A percentile compares a stretch with the other conserved stretches of the same genome.
These are phyloP conservation scores for Chaetops frenatus DNA, from an alignment of 2,113 vertebrate species.

Conservation along the genomic window DNA sequence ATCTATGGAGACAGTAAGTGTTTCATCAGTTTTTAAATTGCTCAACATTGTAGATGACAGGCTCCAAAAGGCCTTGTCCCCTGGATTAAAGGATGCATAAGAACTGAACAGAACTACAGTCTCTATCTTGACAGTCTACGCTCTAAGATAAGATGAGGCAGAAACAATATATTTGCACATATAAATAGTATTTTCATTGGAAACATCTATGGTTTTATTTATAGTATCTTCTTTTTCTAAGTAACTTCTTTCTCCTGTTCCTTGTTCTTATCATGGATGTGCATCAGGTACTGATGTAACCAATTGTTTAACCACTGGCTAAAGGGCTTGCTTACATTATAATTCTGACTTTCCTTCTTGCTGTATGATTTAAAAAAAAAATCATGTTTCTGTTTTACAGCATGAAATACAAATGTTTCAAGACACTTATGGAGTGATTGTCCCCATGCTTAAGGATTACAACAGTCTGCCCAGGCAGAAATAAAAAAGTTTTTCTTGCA, in stretches of 20 bases:
- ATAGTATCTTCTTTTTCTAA: background rate
- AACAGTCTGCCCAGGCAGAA: background rate
- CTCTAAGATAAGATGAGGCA: background rate
- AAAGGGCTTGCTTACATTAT: background rate
- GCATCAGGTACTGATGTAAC: background rate
- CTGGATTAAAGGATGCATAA: background rate
- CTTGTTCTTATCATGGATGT: background rate
- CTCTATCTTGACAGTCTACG: background rate
- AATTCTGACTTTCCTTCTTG: background rate
- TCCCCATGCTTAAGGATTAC: background rate
- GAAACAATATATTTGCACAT: background rate
- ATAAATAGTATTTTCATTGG: background rate
- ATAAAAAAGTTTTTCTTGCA: background rate
- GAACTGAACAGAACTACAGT: background rate
- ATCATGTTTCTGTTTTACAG: background rate
- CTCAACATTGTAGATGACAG: fast-evolving
- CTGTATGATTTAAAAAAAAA: background rate
- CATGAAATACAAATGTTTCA: background rate
- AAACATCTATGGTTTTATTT: background rate
- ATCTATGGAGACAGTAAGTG: background rate
- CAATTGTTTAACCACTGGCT: background rate
- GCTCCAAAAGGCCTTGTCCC: background rate
- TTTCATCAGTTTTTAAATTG: background rate
- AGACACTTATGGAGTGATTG: background rate
- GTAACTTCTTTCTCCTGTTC: background rate